Conservation (phyloP, 2,888 invertebrate genomes). For the Oscheius sp. region DNA sequence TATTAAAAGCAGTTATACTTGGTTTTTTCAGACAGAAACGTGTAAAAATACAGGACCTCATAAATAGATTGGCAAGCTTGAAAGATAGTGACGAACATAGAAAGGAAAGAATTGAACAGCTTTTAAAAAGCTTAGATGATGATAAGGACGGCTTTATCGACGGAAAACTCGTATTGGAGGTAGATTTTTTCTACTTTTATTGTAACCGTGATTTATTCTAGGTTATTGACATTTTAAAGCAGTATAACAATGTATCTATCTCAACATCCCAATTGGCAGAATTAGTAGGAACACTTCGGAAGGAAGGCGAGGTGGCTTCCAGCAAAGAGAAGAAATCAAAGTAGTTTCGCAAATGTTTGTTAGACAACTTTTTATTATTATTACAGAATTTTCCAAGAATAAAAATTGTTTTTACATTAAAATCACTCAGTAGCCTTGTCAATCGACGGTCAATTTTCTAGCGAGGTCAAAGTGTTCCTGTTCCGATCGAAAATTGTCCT, state of each 20-base stretch:
- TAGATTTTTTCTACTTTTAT: conserved; percentile 73
- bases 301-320: conserved; percentile 1
- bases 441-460: no score
- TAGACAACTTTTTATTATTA: background rate
- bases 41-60: conserved; percentile 86
- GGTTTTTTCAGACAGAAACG: conserved; percentile 68
- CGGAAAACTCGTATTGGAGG: conserved; percentile 92
- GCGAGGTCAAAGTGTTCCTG: no score
- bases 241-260: conserved; percentile 59
- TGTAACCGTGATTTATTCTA: conserved; percentile 4
- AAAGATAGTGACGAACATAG: conserved; percentile 86
- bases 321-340: no score
- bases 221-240: conserved; percentile 61
- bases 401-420: background rate
- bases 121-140: conserved; percentile 88
- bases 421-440: no score
- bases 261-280: conserved; percentile 58
- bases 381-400: background rate
- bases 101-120: conserved; percentile 84
- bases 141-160: conserved; percentile 94
- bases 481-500: no score
- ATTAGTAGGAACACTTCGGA: conserved; percentile 56
- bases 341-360: background rate
- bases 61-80: conserved; percentile 75
- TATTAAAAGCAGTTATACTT: background rate